Conservation (phyloP, 2,113 vertebrate genomes). For the Alligator mississippiensis region DNA sequence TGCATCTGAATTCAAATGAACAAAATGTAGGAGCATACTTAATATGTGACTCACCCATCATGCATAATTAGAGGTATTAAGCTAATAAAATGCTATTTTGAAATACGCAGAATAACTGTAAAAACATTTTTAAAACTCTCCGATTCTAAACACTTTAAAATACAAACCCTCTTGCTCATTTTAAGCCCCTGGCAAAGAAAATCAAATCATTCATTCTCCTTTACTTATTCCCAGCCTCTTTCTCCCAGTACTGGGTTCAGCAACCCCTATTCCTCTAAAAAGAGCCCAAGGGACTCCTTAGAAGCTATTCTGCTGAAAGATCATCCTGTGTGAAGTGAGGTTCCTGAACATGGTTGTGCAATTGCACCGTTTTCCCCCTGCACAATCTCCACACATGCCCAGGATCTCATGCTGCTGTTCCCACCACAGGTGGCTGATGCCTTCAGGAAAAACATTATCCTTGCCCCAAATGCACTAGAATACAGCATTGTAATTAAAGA, state of each 20-base stretch:
- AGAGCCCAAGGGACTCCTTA: neutral
- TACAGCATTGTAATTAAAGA: neutral
- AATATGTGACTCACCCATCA: conserved; percentile 41
- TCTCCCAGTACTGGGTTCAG: neutral
- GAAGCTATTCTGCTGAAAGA: neutral
- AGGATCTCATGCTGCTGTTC: neutral
- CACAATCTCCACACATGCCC: neutral
- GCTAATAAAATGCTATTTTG: conserved; percentile 60
- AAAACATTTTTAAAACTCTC: conserved; percentile 48
- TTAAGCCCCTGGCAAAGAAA: neutral
- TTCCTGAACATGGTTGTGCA: neutral
- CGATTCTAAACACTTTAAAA: neutral
- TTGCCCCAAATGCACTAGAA: neutral
- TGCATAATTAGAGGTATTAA: conserved; percentile 45
- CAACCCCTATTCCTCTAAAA: neutral
- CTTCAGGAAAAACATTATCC: neutral
- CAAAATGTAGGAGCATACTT: conserved; percentile 36
- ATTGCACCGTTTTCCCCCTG: neutral
- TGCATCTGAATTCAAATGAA: conserved; percentile 16
- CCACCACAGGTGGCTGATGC: neutral
- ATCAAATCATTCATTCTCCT: neutral
- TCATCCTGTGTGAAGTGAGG: accelerated
- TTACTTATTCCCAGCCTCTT: neutral
- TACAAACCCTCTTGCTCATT: neutral
- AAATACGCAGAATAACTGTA: conserved; percentile 37